Evolutionary conservation across 1,140 invertebrate genomes (phyloP).

Genomic region (Achroia grisella): DNA sequence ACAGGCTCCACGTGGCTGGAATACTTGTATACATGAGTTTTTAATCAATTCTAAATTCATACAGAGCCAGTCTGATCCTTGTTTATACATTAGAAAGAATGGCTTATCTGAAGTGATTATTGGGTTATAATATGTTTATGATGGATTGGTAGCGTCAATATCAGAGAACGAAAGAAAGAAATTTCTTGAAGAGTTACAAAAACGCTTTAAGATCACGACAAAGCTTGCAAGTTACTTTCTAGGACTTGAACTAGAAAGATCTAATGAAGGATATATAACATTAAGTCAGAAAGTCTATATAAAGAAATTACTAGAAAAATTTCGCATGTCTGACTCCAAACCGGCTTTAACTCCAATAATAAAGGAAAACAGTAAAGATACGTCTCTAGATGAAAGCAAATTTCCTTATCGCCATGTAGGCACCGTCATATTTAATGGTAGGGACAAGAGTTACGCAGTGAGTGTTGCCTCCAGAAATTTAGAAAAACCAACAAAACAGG

Average conservation of each 20-base stretch:
- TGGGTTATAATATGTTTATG: slow-evolving; percentile 52
- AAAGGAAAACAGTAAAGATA: background rate
- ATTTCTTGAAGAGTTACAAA: slow-evolving; percentile 12
- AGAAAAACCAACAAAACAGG: slow-evolving; percentile 35
- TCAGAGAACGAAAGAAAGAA: slow-evolving; percentile 11
- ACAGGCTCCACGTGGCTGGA: slow-evolving; percentile 38
- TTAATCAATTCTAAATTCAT: slow-evolving; percentile 35
- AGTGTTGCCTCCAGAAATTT: slow-evolving; percentile 33
- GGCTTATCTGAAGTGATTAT: slow-evolving; percentile 19
- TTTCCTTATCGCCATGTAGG: slow-evolving; percentile 45
- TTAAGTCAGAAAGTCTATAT: slow-evolving; percentile 39
- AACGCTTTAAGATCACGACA: background rate
- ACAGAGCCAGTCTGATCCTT: slow-evolving; percentile 36
- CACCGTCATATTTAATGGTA: too few relatives aligned
- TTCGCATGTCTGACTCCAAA: slow-evolving; percentile 45
- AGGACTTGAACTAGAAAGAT: slow-evolving; percentile 29
- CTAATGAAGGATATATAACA: slow-evolving; percentile 14
- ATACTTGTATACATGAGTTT: slow-evolving; percentile 21
- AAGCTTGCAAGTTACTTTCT: slow-evolving; percentile 16
- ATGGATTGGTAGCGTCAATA: slow-evolving; percentile 43
- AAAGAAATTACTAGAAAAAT: slow-evolving; percentile 35
- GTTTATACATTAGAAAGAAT: slow-evolving; percentile 27
- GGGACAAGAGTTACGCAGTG: slow-evolving; percentile 44
- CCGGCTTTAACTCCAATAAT: slow-evolving; percentile 2
- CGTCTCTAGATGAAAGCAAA: slow-evolving; percentile 6